These are phyloP conservation scores for Drosophila melanosoma DNA, from an alignment of 2,888 invertebrate species.

Conservation along the genomic window DNA sequence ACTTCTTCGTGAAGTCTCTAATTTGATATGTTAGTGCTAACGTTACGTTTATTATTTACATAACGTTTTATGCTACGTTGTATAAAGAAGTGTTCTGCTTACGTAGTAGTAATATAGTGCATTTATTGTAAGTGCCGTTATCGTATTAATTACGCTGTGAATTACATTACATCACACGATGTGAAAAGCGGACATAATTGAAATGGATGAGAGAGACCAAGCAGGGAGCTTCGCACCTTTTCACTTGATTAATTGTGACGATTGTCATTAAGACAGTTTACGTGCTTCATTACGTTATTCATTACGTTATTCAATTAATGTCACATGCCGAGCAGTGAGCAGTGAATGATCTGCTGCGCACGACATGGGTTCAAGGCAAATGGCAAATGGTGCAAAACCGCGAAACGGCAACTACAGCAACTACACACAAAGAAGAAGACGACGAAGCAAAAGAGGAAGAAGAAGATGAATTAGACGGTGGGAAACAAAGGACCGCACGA, in stretches of 20 bases:
- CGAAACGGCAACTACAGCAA: constrained; percentile 19
- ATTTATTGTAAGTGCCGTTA: neutral
- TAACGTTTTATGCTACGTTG: neutral
- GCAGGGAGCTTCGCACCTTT: constrained; percentile 18
- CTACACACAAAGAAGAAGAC: neutral
- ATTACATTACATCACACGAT: constrained; percentile 15
- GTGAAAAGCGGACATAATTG: constrained; percentile 18
- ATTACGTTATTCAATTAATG: constrained; percentile 63
- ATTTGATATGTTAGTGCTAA: neutral
- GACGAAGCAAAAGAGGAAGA: neutral
- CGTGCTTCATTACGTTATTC: constrained; percentile 56
- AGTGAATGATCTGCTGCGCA: constrained; percentile 26
- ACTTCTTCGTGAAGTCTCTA: neutral
- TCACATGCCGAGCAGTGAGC: constrained; percentile 42
- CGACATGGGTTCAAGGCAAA: constrained; percentile 5
- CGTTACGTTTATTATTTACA: neutral
- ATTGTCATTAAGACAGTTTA: constrained; percentile 55
- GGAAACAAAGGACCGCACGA: constrained; percentile 4
- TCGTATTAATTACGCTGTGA: constrained; percentile 2
- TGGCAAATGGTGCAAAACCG: constrained; percentile 50
- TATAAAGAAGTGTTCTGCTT: neutral
- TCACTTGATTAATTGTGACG: constrained; percentile 46
- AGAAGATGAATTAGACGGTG: neutral
- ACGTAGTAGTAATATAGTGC: neutral
- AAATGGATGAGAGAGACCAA: neutral